Percentiles rank a stretch among this genome's conserved stretches.
These are phyloP conservation scores for Pseudomyrmex concolor DNA, from an alignment of 1,140 invertebrate genomes.

Conservation along the genomic window DNA sequence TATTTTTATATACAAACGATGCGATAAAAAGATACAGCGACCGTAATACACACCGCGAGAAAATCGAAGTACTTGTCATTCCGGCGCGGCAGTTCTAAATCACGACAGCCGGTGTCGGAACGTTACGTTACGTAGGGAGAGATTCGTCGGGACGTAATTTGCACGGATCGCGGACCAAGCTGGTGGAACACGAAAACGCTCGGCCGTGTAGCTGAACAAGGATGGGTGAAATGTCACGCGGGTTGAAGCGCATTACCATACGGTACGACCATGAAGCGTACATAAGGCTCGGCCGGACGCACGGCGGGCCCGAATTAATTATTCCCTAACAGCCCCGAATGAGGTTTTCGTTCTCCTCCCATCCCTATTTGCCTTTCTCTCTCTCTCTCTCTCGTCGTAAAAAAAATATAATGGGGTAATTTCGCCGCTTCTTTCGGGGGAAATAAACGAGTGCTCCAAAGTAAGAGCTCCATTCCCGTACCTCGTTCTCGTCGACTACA, in stretches of 20 bases:
- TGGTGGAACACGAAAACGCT: slow-evolving; percentile 71
- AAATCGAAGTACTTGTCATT: slow-evolving; percentile 53
- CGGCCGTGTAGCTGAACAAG: slow-evolving; percentile 9
- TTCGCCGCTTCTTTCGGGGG: slow-evolving; percentile 6
- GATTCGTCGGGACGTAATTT: slow-evolving; percentile 71
- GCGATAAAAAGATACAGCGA: background rate
- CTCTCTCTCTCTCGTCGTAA: slow-evolving; percentile 1
- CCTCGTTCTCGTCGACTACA: no score
- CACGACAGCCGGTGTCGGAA: slow-evolving; percentile 51
- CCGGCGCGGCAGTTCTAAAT: slow-evolving; percentile 52
- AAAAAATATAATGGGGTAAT: slow-evolving; percentile 42
- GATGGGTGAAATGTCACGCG: slow-evolving; percentile 62
- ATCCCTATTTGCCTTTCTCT: background rate
- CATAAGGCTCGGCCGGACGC: slow-evolving; percentile 57
- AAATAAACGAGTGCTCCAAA: slow-evolving; percentile 22
- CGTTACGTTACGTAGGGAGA: slow-evolving; percentile 64
- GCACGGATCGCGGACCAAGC: slow-evolving; percentile 70
- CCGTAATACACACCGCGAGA: background rate
- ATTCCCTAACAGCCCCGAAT: slow-evolving; percentile 67
- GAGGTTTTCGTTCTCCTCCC: slow-evolving; percentile 46
- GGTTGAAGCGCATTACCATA: slow-evolving; percentile 71
- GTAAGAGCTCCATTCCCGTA: background rate
- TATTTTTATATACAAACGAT: slow-evolving; percentile 30
- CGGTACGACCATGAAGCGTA: slow-evolving; percentile 65
- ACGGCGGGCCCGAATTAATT: slow-evolving; percentile 66